Conservation (phyloP, 2,113 vertebrate species). For the Podilymbus podiceps region DNA sequence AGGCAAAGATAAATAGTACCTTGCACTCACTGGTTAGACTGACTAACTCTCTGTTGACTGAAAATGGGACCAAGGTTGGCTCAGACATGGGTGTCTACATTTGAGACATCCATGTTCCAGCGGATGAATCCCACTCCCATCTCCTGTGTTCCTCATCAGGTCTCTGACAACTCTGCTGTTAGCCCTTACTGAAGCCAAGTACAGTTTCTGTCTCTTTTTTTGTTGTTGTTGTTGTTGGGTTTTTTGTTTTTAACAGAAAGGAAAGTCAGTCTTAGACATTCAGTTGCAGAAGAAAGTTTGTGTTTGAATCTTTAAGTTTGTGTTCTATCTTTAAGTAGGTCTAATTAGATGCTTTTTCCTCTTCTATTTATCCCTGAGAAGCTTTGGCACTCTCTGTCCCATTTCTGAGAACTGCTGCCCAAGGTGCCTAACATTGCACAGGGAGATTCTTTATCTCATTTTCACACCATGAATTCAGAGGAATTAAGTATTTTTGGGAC, state of each 20-base stretch:
- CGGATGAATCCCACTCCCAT: neutral
- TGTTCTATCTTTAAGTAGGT: neutral
- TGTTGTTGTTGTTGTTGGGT: neutral
- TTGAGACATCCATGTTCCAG: neutral
- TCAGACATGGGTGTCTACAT: neutral
- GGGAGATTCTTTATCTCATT: neutral
- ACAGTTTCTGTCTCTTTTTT: neutral
- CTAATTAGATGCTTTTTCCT: neutral
- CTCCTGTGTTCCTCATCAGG: neutral
- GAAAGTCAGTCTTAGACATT: neutral
- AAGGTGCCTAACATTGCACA: neutral
- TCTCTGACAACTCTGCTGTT: neutral
- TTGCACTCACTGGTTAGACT: neutral
- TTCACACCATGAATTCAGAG: neutral
- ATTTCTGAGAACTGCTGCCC: neutral
- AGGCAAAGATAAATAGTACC: neutral
- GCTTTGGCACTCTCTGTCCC: neutral
- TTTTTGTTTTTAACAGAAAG: neutral
- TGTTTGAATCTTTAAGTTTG: too few relatives aligned
- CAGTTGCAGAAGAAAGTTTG: neutral
- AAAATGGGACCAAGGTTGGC: neutral
- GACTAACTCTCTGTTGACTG: neutral
- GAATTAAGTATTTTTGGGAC: neutral
- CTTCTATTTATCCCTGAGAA: neutral
- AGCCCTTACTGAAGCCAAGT: neutral